Evolutionary conservation across 2,797 vertebrate species (phyloP), one percentile per base, ranked within the genome.

Genomic region (Macrochelys suwanniensis): DNA sequence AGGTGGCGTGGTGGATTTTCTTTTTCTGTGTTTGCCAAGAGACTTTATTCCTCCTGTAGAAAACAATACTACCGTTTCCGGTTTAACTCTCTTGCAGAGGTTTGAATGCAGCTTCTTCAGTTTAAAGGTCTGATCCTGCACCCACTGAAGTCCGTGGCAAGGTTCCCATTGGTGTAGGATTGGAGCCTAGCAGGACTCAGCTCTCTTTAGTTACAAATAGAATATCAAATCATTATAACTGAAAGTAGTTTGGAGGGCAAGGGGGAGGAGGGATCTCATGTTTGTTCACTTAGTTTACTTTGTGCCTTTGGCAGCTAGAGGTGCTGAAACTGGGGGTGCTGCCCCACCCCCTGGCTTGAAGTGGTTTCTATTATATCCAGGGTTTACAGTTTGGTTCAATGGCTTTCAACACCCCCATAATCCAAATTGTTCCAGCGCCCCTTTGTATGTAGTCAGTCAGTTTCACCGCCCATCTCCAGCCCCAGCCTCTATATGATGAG

Each of bases 191-290:
- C 71, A 90, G 81, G 49, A 42, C 78, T 89, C 26, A 33, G 89
- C 54, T 21, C 57, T 21, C 59, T 79, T 84, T 85, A 59, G 61
- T 94, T 68, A 83, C 79, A 94, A 85, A 77, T 45, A 95, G 80
- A 94, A 93, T 53, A 26, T 97, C 42, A 94, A 91, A 94, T 94
- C 91, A 94, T 47, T 76, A 76, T 47, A 76, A 76, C 45, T 12
- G 13, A 49, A 77, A 77, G 45, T 45, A 31, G 7, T 26, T 45
- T 77, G 74, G 42, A 47, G 74, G 65, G 65, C n/a, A 6, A 37
- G 65, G 13, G 1, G 23, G 42, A 47, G 11, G 13, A 45, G 8
- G 25, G 6, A 45, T 77, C 74, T 77, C 25, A 47, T 45, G 47
- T 77, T 77, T 77, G 65, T 77, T 25, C 71, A 47, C 42, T 31